Percentiles rank a stretch among this genome's conserved stretches.
Evolutionary conservation across 1,140 invertebrate genomes (phyloP).

Genomic region (Tachypleus tridentatus): DNA sequence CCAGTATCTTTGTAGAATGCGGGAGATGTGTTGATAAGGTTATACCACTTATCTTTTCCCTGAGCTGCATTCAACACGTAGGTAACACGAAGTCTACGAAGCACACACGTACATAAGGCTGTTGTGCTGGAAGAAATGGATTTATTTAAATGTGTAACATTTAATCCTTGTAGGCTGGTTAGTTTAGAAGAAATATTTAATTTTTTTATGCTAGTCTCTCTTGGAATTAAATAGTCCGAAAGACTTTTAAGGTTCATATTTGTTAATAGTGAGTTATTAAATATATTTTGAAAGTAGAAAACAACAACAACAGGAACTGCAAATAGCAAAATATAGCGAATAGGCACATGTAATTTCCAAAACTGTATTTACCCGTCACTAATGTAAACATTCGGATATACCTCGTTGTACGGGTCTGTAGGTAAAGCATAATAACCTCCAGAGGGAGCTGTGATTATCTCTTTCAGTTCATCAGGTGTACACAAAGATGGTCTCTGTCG

Average conservation of each 20-base stretch:
- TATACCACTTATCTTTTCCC: constrained; percentile 28
- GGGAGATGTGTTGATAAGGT: constrained; percentile 31
- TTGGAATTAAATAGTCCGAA: too few relatives aligned
- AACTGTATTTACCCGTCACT: constrained; percentile 26
- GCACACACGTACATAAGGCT: constrained; percentile 31
- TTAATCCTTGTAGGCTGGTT: too few relatives aligned
- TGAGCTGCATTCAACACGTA: constrained; percentile 37
- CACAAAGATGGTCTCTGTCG: constrained; percentile 22
- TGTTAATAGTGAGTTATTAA: too few relatives aligned
- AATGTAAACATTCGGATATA: constrained; percentile 25
- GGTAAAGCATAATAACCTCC: constrained; percentile 34
- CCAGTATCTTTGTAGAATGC: constrained; percentile 54
- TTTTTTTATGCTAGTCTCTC: too few relatives aligned
- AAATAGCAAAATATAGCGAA: too few relatives aligned
- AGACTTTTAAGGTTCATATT: too few relatives aligned
- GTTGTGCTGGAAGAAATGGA: constrained; percentile 25
- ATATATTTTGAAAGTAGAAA: too few relatives aligned
- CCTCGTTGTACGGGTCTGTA: constrained; percentile 33
- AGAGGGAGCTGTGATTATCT: constrained; percentile 31
- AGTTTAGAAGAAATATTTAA: too few relatives aligned
- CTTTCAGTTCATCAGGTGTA: constrained; percentile 29
- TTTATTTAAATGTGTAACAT: too few relatives aligned
- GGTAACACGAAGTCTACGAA: constrained; percentile 32
- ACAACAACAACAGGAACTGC: too few relatives aligned
- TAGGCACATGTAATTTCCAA: too few relatives aligned